phyloP scores from a whole-genome alignment of 2,113 vertebrate genomes.

The Halichoeres trimaculatus region DNA sequence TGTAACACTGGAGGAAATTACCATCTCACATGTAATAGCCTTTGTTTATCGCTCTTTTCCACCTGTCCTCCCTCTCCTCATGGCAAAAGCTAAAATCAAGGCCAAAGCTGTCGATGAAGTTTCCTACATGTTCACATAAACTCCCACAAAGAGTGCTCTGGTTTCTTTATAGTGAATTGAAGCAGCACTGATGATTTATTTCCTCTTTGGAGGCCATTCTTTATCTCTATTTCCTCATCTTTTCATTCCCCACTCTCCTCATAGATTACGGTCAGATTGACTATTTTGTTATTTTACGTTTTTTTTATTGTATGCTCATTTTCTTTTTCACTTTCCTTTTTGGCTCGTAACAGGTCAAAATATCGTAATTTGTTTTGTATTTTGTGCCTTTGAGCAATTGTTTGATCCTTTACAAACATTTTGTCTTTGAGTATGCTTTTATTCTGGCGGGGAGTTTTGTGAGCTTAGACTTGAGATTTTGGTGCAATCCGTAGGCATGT shows the following conservation, averaged over 20 bases:
- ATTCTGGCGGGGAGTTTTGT: not conserved
- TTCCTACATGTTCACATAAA: not conserved
- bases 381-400: too few species aligned
- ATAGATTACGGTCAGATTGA: constrained; percentile 29
- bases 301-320: constrained; percentile 8
- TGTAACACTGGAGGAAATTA: constrained; percentile 41
- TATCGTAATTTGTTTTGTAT: too few species aligned
- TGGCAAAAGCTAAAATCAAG: constrained; percentile 17
- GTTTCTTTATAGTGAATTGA: constrained; percentile 30
- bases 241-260: not conserved
- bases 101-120: constrained; percentile 2
- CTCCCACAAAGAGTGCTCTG: constrained; percentile 2
- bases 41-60: constrained; percentile 19
- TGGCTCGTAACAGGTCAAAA: too few species aligned
- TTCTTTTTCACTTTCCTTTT: constrained; percentile 26
- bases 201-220: not conserved
- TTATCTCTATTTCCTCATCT: not conserved
- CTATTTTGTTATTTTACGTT: constrained; percentile 20
- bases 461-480: not conserved
- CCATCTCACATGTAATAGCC: constrained; percentile 32
- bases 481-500: constrained; percentile 27
- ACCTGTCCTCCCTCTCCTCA: constrained; percentile 13
- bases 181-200: constrained; percentile 1
- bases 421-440: not conserved
- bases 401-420: too few species aligned